Evolutionary conservation across 1,140 invertebrate species (phyloP), one percentile per base, ranked within the genome.

Genomic region (Anoplolepis gracilipes): DNA sequence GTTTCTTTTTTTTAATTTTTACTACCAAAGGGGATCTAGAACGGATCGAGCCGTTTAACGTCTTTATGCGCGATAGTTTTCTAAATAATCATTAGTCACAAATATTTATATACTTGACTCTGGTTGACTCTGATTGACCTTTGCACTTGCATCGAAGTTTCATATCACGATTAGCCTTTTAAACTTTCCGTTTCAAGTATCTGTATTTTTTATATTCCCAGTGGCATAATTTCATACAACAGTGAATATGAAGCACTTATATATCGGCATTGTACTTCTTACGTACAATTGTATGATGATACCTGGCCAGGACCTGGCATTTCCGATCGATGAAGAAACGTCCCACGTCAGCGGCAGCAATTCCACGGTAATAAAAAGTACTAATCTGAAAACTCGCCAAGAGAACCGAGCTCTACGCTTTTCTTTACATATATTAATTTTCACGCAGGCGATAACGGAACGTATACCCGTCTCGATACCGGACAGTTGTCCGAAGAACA

Each of bases 401-500:
- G 8, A 59, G 19, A 16, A 46, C 30, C 30, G 16, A 13, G 13
- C 42, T 49, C 1, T 49, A 49, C 1, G 19, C 16, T 36, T 77
- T 8, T 72, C 8, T 16, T 70, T 22, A 59, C 8, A 30, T 4
- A 30, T 4, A 25, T 22, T 59, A 0, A 2, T 53, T 6, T 53
- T 84, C 82, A 59, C 4, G 16, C 59, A 93, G 91, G 7, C 7
- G 16, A 86, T 91, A 53, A 90, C 87, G 19, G 90, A 91, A 30
- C 90, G 87, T 65, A 85, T 90, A 62, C 96, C 96, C 16, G 90
- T 97, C 7, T 96, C 93, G 72, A 93, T 95, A 53, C 96, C 96
- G 16, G 93, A 94, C 0, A 93, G 91, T 85, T 97, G 97, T 91
- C 94, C 95, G 13, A 93, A 95, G 64, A 96, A 96, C 88, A 96